These are phyloP conservation scores for Sarcophaga subvicina DNA, from an alignment of 2,888 invertebrate species.

Conservation along the genomic window DNA sequence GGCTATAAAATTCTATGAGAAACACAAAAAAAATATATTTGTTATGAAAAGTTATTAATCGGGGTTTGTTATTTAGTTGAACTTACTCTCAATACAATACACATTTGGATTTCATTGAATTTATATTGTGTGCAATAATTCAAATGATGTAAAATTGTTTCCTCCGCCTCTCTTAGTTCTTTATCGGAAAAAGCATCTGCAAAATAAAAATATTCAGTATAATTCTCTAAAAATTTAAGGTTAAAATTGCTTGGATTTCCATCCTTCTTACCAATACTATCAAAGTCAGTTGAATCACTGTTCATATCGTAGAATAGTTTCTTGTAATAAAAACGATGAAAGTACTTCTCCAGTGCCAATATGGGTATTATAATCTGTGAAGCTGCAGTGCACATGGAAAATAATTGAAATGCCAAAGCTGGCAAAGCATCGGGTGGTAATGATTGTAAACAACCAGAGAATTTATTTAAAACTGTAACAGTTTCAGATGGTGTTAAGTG, in stretches of 20 bases:
- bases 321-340: constrained; percentile 81
- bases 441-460: constrained; percentile 83
- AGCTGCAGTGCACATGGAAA: constrained; percentile 83
- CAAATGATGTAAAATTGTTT: constrained; percentile 85
- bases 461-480: constrained; percentile 83
- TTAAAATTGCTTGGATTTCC: not conserved
- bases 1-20: constrained; percentile 82
- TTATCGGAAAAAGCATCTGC: constrained; percentile 82
- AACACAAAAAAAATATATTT: not conserved
- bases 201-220: too few relatives aligned
- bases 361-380: constrained; percentile 81
- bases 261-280: constrained; percentile 78
- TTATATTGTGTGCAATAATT: constrained; percentile 80
- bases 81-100: constrained; percentile 76
- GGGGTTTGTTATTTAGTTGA: not conserved
- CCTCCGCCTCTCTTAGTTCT: constrained; percentile 84
- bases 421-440: constrained; percentile 85
- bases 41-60: not conserved
- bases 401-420: constrained; percentile 84
- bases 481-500: constrained; percentile 83
- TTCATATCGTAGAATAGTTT: constrained; percentile 79
- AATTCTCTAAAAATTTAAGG: not conserved
- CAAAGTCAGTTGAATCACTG: constrained; percentile 79
- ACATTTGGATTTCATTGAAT: constrained; percentile 78
- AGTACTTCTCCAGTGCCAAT: constrained; percentile 83